Conservation (phyloP, 2,888 invertebrate genomes). For the Xestoiulus laeticollis region DNA sequence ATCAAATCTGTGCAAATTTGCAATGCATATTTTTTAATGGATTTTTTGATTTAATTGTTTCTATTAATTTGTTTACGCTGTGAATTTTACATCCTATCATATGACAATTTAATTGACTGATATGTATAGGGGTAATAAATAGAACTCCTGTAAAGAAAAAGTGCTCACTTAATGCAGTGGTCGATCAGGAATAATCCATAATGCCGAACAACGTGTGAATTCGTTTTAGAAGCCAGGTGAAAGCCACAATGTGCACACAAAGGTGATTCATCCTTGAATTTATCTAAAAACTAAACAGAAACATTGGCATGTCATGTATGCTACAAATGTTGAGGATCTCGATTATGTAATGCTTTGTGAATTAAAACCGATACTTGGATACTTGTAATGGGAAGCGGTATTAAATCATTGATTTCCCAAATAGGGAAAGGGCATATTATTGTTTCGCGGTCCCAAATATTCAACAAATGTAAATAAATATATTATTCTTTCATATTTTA, state of each 20-base stretch:
- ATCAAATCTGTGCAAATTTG: too few relatives aligned
- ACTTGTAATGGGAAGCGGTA: not conserved
- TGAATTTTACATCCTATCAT: too few relatives aligned
- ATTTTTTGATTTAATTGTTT: too few relatives aligned
- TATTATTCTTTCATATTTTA: not conserved
- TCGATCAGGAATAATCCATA: constrained; percentile 94
- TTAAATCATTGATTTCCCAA: not conserved
- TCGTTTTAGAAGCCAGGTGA: constrained; percentile 77
- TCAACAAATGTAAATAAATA: too few relatives aligned
- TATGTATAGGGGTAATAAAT: not conserved
- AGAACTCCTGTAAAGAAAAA: not conserved
- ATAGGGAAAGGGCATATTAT: too few relatives aligned
- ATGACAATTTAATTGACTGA: too few relatives aligned
- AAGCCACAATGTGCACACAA: constrained; percentile 88
- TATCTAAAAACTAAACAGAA: constrained; percentile 62
- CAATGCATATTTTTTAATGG: too few relatives aligned
- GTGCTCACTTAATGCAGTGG: constrained; percentile 81
- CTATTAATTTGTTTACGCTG: too few relatives aligned
- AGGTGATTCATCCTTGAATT: constrained; percentile 86
- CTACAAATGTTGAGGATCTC: too few relatives aligned
- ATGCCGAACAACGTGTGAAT: constrained; percentile 82
- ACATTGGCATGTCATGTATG: not conserved
- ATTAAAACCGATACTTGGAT: too few relatives aligned
- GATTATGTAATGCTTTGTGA: not conserved
- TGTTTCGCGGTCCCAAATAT: too few relatives aligned